Evolutionary conservation across 2,113 vertebrate species (phyloP).

Genomic region (Abramis brama): DNA sequence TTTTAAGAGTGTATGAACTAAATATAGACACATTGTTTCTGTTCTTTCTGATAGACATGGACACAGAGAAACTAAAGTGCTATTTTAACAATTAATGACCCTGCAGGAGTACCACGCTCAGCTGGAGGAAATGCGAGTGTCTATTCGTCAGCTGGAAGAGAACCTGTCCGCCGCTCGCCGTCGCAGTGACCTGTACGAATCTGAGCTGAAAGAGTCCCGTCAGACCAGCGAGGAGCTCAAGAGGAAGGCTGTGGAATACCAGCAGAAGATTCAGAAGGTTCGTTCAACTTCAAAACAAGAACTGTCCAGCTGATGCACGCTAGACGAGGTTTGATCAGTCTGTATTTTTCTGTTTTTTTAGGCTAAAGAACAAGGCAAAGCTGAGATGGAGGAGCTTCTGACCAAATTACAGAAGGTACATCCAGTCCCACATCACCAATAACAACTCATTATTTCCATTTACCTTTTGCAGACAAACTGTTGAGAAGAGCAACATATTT

Average conservation of each 20-base stretch:
- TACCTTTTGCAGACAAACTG: not conserved
- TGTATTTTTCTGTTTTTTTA: conserved; percentile 63
- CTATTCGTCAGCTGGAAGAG: conserved; percentile 96
- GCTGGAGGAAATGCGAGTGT: conserved; percentile 94
- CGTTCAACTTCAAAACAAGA: conserved; percentile 70
- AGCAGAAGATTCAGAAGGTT: conserved; percentile 95
- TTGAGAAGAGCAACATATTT: not conserved
- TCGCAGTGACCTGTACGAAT: conserved; percentile 94
- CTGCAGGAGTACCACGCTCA: conserved; percentile 95
- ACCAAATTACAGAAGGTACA: conserved; percentile 92
- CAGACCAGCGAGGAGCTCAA: conserved; percentile 92
- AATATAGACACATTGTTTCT: conserved; percentile 1
- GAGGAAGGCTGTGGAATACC: conserved; percentile 91
- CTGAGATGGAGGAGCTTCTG: conserved; percentile 88
- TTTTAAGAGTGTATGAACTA: not conserved
- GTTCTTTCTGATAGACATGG: not conserved
- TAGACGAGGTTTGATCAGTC: not conserved
- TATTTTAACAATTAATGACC: not conserved
- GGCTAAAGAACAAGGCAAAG: conserved; percentile 95
- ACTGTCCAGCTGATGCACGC: not conserved
- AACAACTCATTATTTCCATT: not conserved
- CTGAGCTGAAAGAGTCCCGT: conserved; percentile 92
- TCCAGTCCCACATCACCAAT: not conserved
- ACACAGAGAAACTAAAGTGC: conserved; percentile 5
- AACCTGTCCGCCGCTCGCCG: conserved; percentile 94